Base-by-base conservation (phyloP, 2,888 invertebrate genomes). In the Phorcus lineatus region DNA sequence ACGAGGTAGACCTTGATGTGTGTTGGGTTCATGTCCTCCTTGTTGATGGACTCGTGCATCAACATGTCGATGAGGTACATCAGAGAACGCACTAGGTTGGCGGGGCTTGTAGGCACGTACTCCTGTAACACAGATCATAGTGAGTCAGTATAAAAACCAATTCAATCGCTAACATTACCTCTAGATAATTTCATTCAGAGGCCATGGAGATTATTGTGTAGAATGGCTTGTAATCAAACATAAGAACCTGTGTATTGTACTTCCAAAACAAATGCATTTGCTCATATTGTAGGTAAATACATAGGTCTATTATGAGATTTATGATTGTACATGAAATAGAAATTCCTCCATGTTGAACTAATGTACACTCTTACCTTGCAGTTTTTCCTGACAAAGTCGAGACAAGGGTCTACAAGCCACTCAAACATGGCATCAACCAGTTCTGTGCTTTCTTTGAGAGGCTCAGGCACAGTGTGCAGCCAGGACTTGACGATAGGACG, bases 381-480 rank as follows among this genome's bases (percentile, higher is more conserved):
- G 81, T 95, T 92, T 88, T 95, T 96, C 78, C 95, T 94, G 0
- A 97, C 94, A 91, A 96, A 98, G 80, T 95, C 94, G 74, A 96
- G 91, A 88, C 95, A 94, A 1, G 96, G 96, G n/a, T 96, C 96
- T 67, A 97, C 94, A 11, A 97, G 93, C 97, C 98, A 98, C 77
- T 92, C 91, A 83, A 93, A 91, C 85, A 93, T 80, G 57, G 86
- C 87, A 40, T 90, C 87, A 81, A 97, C 94, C 67, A 95, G 94
- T 9, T 95, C 94, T 81, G 94, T 94, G 85, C 95, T 95, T 55
- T 95, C 95, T 57, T 94, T 94, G 78, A 93, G 83, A 2, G 88
- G 87, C 66, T 90, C 88, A 3, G 90, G 89, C 94, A 95, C 93
- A 95, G 95, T 94, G 13, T 95, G 95, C 0, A 97, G 88, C 98